Conservation (phyloP, 2,888 invertebrate species). For the Epicampocera succincta region DNA sequence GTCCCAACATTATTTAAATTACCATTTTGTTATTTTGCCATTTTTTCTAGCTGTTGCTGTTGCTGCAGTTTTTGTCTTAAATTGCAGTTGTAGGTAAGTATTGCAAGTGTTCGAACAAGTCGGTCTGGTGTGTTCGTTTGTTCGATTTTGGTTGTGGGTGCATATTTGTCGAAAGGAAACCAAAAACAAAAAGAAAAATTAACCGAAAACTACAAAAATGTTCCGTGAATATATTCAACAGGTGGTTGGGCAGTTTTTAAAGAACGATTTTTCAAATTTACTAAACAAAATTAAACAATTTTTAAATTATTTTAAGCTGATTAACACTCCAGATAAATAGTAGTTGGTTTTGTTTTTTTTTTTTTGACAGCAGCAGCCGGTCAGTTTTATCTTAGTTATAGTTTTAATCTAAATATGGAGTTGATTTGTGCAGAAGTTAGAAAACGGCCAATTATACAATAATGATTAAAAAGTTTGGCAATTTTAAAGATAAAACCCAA, state of each 20-base stretch:
- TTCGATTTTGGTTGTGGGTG: constrained; percentile 53
- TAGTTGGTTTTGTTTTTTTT: not conserved
- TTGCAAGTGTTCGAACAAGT: constrained; percentile 52
- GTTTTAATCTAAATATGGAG: not conserved
- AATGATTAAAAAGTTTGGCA: not conserved
- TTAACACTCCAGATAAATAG: constrained; percentile 68
- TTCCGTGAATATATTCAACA: constrained; percentile 61
- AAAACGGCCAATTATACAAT: not conserved
- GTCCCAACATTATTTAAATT: constrained; percentile 68
- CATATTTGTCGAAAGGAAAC: constrained; percentile 64
- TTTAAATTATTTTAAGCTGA: constrained; percentile 54
- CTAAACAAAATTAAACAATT: constrained; percentile 19
- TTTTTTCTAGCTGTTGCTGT: constrained; percentile 23
- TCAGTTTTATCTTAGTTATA: constrained; percentile 12
- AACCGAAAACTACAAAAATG: constrained; percentile 41
- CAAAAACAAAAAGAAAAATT: constrained; percentile 18
- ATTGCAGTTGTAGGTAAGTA: constrained; percentile 12
- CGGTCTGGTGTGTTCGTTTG: constrained; percentile 9
- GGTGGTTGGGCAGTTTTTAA: constrained; percentile 63
- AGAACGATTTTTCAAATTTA: constrained; percentile 59
- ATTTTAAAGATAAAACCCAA: too few species aligned
- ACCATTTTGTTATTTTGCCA: constrained; percentile 50
- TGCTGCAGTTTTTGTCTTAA: constrained; percentile 10
- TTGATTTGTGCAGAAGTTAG: constrained; percentile 11
- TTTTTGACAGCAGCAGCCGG: constrained; percentile 1